Conservation (phyloP, 1,140 invertebrate genomes). For the Charaxes varanes region DNA sequence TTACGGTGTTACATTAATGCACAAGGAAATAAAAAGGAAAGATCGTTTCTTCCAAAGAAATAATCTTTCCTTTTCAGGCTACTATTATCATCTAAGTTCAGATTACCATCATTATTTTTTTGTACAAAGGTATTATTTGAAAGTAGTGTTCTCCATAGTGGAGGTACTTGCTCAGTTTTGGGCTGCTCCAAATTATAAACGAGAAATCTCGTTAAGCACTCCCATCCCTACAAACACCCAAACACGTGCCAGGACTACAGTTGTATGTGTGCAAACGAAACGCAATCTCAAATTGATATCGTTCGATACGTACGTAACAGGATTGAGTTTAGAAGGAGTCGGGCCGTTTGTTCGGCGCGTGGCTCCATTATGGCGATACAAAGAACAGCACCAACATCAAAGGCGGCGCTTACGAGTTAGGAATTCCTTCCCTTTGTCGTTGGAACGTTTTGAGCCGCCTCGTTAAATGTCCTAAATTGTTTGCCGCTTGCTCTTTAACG, state of each 20-base stretch:
- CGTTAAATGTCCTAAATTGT: constrained; percentile 45
- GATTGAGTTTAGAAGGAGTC: constrained; percentile 46
- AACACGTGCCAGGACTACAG: neutral
- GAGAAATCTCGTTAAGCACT: too few species aligned
- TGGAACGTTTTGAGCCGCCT: constrained; percentile 26
- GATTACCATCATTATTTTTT: too few species aligned
- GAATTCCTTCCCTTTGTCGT: constrained; percentile 29
- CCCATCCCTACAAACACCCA: constrained; percentile 12
- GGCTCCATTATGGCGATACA: constrained; percentile 55
- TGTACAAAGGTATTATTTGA: too few species aligned
- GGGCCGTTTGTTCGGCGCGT: constrained; percentile 52
- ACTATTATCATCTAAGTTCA: too few species aligned
- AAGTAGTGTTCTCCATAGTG: too few species aligned
- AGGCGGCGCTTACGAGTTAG: constrained; percentile 29
- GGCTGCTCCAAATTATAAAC: too few species aligned
- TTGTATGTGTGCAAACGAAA: constrained; percentile 18
- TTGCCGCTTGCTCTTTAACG: constrained; percentile 25
- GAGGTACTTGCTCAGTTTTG: too few species aligned
- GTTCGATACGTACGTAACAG: constrained; percentile 40
- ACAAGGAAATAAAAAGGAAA: too few species aligned
- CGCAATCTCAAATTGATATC: constrained; percentile 42
- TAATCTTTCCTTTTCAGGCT: too few species aligned
- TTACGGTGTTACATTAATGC: too few species aligned
- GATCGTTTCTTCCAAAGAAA: too few species aligned
- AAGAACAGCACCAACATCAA: constrained; percentile 35